Conservation (phyloP, 2,113 vertebrate species). For the Anthoscopus minutus region DNA sequence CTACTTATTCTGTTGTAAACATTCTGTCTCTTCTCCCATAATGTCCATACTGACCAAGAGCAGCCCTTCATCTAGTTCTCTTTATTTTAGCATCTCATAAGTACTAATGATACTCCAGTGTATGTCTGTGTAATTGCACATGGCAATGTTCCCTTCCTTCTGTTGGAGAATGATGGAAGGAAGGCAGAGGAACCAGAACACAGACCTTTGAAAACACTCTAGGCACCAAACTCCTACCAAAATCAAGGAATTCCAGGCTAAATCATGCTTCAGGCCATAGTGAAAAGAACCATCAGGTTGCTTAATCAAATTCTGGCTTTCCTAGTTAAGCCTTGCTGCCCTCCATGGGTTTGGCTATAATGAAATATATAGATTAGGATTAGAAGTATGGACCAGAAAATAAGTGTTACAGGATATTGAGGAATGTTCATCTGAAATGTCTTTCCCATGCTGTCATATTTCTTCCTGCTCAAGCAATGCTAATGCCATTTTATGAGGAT, state of each 20-base stretch:
- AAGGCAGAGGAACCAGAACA: not conserved
- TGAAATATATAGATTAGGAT: not conserved
- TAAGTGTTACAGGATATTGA: not conserved
- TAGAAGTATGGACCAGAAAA: not conserved
- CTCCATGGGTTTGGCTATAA: not conserved
- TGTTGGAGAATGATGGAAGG: not conserved
- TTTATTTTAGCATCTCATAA: not conserved
- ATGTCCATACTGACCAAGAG: not conserved
- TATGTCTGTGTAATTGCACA: not conserved
- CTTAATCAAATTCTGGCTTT: not conserved
- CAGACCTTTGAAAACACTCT: not conserved
- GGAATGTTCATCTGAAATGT: not conserved
- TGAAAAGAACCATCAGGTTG: not conserved
- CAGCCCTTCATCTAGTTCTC: not conserved
- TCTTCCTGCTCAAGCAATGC: not conserved
- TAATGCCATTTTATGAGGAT: not conserved
- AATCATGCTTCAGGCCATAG: not conserved
- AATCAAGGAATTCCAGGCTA: not conserved
- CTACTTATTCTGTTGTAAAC: not conserved
- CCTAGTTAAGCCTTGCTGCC: not conserved
- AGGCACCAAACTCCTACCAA: not conserved
- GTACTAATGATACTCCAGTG: not conserved
- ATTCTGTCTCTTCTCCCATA: not conserved
- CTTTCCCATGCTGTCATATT: not conserved
- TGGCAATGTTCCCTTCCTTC: not conserved